phyloP scores from a whole-genome alignment of 2,113 vertebrate genomes.

The Psophia crepitans region DNA sequence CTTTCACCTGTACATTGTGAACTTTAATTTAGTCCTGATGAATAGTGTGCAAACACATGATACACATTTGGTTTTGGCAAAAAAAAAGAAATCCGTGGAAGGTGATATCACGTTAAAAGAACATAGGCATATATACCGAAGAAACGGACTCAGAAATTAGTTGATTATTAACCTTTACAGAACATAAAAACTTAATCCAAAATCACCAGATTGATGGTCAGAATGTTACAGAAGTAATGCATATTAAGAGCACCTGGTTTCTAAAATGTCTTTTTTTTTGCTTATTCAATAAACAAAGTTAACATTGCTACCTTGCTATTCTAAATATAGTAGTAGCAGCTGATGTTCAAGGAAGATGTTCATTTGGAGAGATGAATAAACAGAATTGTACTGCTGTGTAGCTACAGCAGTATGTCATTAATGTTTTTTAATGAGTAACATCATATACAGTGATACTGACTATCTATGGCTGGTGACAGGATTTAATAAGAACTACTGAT shows the following conservation, averaged over 20 bases:
- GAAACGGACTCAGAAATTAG: not conserved
- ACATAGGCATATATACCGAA: not conserved
- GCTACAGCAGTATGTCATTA: constrained; percentile 6
- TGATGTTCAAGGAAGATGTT: constrained; percentile 48
- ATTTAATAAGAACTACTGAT: not conserved
- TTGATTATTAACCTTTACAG: not conserved
- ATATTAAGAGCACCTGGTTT: not conserved
- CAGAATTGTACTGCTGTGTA: constrained; percentile 31
- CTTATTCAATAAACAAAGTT: not conserved
- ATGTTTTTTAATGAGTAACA: constrained; percentile 24
- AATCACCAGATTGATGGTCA: not conserved
- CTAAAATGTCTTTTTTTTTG: not conserved
- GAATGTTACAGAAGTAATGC: not conserved
- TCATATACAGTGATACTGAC: not conserved
- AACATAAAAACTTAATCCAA: not conserved
- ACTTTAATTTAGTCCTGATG: not conserved
- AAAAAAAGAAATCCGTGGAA: constrained; percentile 2
- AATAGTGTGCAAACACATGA: not conserved
- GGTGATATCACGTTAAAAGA: not conserved
- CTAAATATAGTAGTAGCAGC: constrained; percentile 39
- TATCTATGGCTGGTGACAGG: not conserved
- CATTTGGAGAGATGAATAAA: constrained; percentile 31
- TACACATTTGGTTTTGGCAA: not conserved
- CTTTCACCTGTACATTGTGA: not conserved
- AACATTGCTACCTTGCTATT: not conserved